Evolutionary conservation across 2,797 vertebrate genomes (phyloP), one percentile per base, ranked within the genome.

Genomic region (Ctenopoma kingsleyae): DNA sequence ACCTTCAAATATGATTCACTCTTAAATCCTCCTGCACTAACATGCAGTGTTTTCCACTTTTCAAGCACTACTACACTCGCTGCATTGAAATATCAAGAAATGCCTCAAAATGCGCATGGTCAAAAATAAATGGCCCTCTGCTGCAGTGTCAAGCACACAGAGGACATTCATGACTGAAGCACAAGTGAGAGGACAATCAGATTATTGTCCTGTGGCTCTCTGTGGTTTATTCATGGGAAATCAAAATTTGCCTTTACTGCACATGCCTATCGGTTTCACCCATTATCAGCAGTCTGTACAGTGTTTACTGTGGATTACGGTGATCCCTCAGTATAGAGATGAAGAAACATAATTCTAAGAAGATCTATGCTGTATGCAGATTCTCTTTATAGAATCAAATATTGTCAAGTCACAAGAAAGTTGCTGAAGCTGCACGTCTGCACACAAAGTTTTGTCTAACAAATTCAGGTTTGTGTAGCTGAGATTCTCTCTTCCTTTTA

Each of bases 401-500:
- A 22, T 76, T 48, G 40, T 27, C 23, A 13, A 51, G 5, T 40
- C 8, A 22, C 2, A 22, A 11, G 11, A 10, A 59, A 20, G 11
- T 36, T 49, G 19, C 15, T 23, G 7, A 46, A 19, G n/a, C 46
- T 62, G 16, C 11, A 12, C 10, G 9, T 17, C 44, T 60, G 6
- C 32, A 59, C n/a, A 4, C 9, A 8, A 25, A 20, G n/a, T 23
- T 38, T 23, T 52, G 0, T 51, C 16, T 13, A 8, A 32, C 30
- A 8, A 40, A 46, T 19, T 46, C 2, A 30, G 9, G 7, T 57
- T 61, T 53, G 12, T 30, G 15, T 84, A 20, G 5, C 17, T 69
- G 13, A 81, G 32, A 60, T 49, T 75, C 2, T 61, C 20, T 59
- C 69, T 80, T 71, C 23, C 30, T 22, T 19, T 73, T 67, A 17